phyloP scores from a whole-genome alignment of 2,113 vertebrate species.

The Rhabdomys dilectus region DNA sequence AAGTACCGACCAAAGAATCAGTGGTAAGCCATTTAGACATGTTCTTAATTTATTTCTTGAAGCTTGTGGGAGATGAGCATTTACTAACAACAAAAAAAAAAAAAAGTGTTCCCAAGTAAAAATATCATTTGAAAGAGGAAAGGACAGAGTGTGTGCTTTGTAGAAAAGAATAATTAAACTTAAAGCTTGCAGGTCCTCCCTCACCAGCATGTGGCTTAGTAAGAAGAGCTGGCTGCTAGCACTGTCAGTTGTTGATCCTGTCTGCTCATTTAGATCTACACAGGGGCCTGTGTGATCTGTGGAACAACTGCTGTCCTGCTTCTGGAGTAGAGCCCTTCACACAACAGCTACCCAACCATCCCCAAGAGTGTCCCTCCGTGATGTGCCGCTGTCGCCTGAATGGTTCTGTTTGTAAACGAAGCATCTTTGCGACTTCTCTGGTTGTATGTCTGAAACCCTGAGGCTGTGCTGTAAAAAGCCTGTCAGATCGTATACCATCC shows the following conservation, averaged over 20 bases:
- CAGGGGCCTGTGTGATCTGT: background rate
- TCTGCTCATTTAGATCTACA: background rate
- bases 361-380: background rate
- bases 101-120: background rate
- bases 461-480: background rate
- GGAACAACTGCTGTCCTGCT: background rate
- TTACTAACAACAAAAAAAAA: background rate
- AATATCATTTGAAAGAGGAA: background rate
- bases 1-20: background rate
- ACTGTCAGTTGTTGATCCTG: too few relatives aligned
- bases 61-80: too few relatives aligned
- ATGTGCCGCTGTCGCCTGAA: background rate
- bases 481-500: accelerated
- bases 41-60: background rate
- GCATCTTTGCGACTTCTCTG: background rate
- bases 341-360: too few relatives aligned
- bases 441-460: background rate
- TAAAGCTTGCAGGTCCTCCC: background rate
- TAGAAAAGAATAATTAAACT: background rate
- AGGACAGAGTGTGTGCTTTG: background rate
- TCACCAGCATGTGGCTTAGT: background rate
- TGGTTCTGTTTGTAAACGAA: background rate
- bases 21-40: background rate
- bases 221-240: background rate
- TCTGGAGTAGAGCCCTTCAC: background rate